Conservation (phyloP, 2,888 invertebrate genomes). For the Dromius quadrimaculatus region DNA sequence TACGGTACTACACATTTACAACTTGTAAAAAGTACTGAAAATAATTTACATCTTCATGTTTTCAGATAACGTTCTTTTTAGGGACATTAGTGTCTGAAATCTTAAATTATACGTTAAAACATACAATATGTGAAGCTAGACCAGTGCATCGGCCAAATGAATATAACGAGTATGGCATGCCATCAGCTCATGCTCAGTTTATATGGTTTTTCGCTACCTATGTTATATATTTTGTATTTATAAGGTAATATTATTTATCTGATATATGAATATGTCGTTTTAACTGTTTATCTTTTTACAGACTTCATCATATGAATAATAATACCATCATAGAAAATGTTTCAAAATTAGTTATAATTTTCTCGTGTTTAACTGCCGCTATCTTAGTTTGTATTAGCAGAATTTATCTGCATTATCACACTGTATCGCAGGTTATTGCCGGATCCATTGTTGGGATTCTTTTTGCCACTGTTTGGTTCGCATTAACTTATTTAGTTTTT, state of each 20-base stretch:
- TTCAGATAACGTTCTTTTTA: slow-evolving; percentile 86
- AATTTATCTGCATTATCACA: slow-evolving; percentile 90
- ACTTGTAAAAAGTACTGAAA: background rate
- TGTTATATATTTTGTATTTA: slow-evolving; percentile 85
- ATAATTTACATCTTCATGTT: slow-evolving; percentile 57
- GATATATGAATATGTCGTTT: background rate
- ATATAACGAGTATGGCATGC: slow-evolving; percentile 89
- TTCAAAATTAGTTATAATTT: slow-evolving; percentile 77
- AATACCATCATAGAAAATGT: slow-evolving; percentile 81
- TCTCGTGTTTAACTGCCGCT: slow-evolving; percentile 72
- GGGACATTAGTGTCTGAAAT: slow-evolving; percentile 84
- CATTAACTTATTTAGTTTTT: slow-evolving; percentile 80
- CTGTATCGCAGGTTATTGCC: slow-evolving; percentile 82
- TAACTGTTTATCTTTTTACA: slow-evolving; percentile 64
- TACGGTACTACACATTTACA: slow-evolving; percentile 74
- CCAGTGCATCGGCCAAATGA: slow-evolving; percentile 77
- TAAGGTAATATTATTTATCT: slow-evolving; percentile 73
- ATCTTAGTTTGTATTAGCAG: slow-evolving; percentile 76
- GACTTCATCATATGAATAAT: slow-evolving; percentile 86
- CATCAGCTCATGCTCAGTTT: slow-evolving; percentile 91
- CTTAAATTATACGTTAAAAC: slow-evolving; percentile 84
- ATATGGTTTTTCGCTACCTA: slow-evolving; percentile 92
- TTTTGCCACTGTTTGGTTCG: slow-evolving; percentile 86
- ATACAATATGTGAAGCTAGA: slow-evolving; percentile 83
- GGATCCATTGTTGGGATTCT: slow-evolving; percentile 81